A percentile compares a stretch with the other conserved stretches of the same genome.
These are phyloP conservation scores for Spheniscus humboldti DNA, from an alignment of 2,797 vertebrate genomes.

Conservation along the genomic window DNA sequence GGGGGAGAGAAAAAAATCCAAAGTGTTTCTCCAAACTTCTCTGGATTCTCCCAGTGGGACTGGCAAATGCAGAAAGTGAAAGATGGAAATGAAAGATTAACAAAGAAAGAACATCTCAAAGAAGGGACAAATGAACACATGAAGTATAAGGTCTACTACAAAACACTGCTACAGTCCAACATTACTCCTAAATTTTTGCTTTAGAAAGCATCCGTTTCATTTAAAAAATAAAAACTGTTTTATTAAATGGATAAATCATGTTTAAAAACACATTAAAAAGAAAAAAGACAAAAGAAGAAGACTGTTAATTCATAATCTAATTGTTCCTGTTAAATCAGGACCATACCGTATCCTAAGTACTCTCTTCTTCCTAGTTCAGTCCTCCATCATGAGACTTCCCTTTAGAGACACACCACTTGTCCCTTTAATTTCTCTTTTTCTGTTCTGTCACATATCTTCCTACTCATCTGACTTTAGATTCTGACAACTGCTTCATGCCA, in stretches of 20 bases:
- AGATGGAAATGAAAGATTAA: not conserved
- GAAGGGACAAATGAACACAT: not conserved
- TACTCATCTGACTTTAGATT: not conserved
- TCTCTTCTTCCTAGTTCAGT: not conserved
- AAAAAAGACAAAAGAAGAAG: not conserved
- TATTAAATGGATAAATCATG: not conserved
- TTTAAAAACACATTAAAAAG: not conserved
- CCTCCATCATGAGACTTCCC: not conserved
- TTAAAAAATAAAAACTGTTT: not conserved
- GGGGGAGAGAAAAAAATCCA: not conserved
- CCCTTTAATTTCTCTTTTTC: not conserved
- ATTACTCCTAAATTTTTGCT: not conserved
- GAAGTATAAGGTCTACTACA: not conserved
- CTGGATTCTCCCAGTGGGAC: not conserved
- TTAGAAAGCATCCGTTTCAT: not conserved
- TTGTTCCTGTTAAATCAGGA: not conserved
- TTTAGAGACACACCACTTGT: not conserved
- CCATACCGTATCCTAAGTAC: rapidly evolving
- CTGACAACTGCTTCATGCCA: not conserved
- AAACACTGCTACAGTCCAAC: not conserved
- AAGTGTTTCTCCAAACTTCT: not conserved
- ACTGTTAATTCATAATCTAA: not conserved
- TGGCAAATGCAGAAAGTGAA: not conserved
- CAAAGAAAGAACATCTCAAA: not conserved
- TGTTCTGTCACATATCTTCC: not conserved